Conservation (phyloP, 2,888 invertebrate genomes). For the Pollenia griseotomentosa region DNA sequence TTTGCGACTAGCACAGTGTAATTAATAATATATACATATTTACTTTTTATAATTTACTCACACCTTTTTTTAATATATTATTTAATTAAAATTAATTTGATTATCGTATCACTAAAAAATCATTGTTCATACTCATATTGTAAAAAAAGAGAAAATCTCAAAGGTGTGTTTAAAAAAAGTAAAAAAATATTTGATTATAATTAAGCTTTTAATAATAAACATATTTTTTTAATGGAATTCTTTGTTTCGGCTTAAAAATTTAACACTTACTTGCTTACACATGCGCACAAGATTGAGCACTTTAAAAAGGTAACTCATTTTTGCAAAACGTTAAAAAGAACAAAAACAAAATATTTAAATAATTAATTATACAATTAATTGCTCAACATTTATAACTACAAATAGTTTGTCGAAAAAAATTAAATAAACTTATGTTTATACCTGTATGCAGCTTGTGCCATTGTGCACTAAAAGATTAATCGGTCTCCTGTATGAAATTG, state of each 20-base stretch:
- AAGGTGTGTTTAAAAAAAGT: conserved; percentile 11
- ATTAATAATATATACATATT: no score
- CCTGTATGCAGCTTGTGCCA: conserved; percentile 58
- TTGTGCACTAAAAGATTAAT: conserved; percentile 37
- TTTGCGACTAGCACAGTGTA: no score
- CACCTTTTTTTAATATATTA: no score
- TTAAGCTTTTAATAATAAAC: neutral
- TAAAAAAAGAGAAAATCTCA: no score
- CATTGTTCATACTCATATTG: no score
- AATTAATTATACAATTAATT: conserved; percentile 59
- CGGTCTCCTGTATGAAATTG: neutral
- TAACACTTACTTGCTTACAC: neutral
- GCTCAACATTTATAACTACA: conserved; percentile 57
- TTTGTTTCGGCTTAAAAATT: neutral
- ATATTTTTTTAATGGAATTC: neutral
- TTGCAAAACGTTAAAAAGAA: neutral
- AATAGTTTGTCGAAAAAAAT: conserved; percentile 40
- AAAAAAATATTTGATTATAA: neutral
- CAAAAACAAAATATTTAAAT: neutral
- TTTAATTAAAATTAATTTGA: no score
- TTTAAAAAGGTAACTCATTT: neutral
- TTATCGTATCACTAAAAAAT: no score
- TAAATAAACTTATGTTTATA: conserved; percentile 4
- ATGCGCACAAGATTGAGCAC: conserved; percentile 2
- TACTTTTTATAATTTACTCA: no score